Evolutionary conservation across 2,888 invertebrate species (phyloP).

Genomic region (Anoncus sp.): DNA sequence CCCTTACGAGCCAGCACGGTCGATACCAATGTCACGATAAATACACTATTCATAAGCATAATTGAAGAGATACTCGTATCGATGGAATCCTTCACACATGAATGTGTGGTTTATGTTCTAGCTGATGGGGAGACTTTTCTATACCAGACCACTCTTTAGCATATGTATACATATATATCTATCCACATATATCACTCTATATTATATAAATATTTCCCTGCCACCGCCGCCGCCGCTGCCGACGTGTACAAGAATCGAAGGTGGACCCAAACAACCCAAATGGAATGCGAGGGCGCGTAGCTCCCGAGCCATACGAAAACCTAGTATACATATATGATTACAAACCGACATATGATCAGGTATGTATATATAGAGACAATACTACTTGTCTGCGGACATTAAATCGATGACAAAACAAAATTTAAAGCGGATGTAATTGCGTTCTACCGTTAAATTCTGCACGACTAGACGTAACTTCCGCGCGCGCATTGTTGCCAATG

Average conservation of each 20-base stretch:
- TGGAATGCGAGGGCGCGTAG: too few species aligned
- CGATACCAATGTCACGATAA: conserved; percentile 43
- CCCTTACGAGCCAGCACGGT: not conserved
- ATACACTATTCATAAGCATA: conserved; percentile 54
- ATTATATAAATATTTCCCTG: too few species aligned
- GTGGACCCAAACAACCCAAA: too few species aligned
- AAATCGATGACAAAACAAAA: conserved; percentile 37
- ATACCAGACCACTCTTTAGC: not conserved
- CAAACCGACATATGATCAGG: too few species aligned
- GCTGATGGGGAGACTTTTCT: conserved; percentile 9
- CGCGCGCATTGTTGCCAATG: conserved; percentile 32
- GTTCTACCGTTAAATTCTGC: conserved; percentile 37
- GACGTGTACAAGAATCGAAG: too few species aligned
- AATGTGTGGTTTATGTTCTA: conserved; percentile 25
- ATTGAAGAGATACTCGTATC: conserved; percentile 51
- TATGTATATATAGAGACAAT: not conserved
- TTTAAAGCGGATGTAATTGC: conserved; percentile 57
- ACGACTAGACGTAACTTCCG: conserved; percentile 16
- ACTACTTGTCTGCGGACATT: conserved; percentile 21
- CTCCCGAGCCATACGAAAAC: too few species aligned
- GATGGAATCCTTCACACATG: not conserved
- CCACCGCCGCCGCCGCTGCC: too few species aligned
- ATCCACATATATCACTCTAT: too few species aligned
- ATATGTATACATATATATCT: not conserved
- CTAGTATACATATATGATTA: too few species aligned